A percentile compares a stretch with the other conserved stretches of the same genome.
Conservation (phyloP, 2,113 vertebrate species). For the Hipposideros armiger region DNA sequence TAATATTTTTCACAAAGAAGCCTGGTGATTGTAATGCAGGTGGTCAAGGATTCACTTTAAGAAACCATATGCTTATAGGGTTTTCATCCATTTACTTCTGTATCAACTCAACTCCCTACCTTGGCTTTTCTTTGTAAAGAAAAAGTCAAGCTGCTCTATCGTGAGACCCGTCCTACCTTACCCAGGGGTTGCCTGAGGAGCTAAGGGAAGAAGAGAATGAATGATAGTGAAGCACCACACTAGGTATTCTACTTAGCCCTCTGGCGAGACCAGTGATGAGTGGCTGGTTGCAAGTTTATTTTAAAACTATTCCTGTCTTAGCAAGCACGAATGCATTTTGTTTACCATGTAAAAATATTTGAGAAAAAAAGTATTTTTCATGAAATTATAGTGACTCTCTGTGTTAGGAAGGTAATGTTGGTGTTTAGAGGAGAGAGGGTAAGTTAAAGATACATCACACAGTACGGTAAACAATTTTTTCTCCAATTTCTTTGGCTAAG, state of each 20-base stretch:
- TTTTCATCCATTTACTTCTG: not conserved
- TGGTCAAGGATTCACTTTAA: not conserved
- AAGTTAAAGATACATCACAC: not conserved
- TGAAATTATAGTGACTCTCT: not conserved
- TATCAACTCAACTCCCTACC: not conserved
- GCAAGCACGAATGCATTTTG: not conserved
- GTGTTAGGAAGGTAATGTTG: not conserved
- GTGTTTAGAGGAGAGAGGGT: not conserved
- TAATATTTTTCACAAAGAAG: not conserved
- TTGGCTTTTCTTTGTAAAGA: not conserved
- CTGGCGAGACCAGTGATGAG: not conserved
- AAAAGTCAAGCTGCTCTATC: not conserved
- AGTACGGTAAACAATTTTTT: not conserved
- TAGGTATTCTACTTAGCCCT: not conserved
- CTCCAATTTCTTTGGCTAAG: not conserved
- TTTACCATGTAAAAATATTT: not conserved
- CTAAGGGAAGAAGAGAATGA: not conserved
- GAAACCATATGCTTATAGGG: not conserved
- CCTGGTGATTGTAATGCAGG: not conserved
- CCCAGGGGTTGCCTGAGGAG: not conserved
- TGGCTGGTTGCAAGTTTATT: not conserved
- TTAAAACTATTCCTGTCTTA: not conserved
- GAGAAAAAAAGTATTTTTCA: not conserved
- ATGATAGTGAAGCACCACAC: not conserved
- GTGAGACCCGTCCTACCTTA: not conserved